Percentiles rank a stretch among this genome's conserved stretches.
phyloP scores from a whole-genome alignment of 92 coral and sea anemone species.

The Porites divaricata region DNA sequence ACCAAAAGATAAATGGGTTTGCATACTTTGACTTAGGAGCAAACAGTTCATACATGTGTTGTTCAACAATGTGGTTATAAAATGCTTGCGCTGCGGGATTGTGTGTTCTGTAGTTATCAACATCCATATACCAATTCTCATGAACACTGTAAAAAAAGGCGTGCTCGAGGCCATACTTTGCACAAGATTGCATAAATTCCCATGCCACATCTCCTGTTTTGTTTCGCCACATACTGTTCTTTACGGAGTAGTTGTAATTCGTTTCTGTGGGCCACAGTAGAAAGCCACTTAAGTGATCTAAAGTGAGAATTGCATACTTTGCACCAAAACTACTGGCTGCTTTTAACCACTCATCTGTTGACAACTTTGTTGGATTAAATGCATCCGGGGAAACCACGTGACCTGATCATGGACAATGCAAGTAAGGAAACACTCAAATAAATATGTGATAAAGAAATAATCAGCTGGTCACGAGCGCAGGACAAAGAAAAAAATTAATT shows the following conservation, averaged over 20 bases:
- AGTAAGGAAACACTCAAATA: not conserved
- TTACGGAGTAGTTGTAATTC: conserved; percentile 76
- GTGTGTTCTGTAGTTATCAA: conserved; percentile 48
- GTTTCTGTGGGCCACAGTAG: conserved; percentile 78
- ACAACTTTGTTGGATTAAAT: conserved; percentile 68
- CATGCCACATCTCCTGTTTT: conserved; percentile 73
- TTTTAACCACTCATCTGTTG: conserved; percentile 79
- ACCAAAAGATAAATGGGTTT: conserved; percentile 76
- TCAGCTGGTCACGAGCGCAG: too few species aligned
- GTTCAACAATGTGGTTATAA: conserved; percentile 52
- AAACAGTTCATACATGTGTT: conserved; percentile 64
- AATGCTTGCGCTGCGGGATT: conserved; percentile 38
- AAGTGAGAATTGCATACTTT: conserved; percentile 69
- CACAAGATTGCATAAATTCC: conserved; percentile 74
- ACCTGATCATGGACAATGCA: conserved; percentile 26
- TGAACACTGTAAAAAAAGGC: conserved; percentile 75
- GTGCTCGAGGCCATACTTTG: conserved; percentile 58
- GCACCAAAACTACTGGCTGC: conserved; percentile 84
- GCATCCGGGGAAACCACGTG: conserved; percentile 67
- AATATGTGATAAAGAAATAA: too few species aligned
- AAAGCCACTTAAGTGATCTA: conserved; percentile 83
- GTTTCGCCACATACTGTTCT: conserved; percentile 64
- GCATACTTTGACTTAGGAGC: conserved; percentile 54
- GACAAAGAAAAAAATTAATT: too few species aligned
- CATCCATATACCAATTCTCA: conserved; percentile 77